Evolutionary conservation across 2,113 vertebrate genomes (phyloP).

Genomic region (Lampris megalopsis): DNA sequence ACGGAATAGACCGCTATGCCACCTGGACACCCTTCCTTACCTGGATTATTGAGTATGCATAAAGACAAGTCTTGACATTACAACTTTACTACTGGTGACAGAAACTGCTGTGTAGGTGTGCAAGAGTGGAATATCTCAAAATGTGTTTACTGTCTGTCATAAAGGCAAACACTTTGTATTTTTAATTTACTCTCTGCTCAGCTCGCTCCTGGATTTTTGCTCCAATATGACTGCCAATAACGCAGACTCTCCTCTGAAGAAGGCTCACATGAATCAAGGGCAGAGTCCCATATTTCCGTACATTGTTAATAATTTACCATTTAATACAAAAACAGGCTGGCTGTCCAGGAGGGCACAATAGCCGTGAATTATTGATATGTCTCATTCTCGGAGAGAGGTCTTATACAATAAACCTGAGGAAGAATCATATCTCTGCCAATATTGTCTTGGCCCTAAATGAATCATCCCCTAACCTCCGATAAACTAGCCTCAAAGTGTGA

Average conservation of each 20-base stretch:
- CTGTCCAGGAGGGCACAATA: slow-evolving; percentile 67
- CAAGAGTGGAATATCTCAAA: not conserved
- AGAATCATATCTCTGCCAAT: slow-evolving; percentile 51
- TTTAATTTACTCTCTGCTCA: not conserved
- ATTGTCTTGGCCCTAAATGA: slow-evolving; percentile 36
- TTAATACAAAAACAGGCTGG: slow-evolving; percentile 79
- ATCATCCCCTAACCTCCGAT: slow-evolving; percentile 25
- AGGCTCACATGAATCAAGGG: slow-evolving; percentile 9
- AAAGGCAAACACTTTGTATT: not conserved
- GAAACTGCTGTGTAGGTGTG: not conserved
- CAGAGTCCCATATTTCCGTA: slow-evolving; percentile 45
- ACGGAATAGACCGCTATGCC: too few relatives aligned
- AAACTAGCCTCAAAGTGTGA: slow-evolving; percentile 37
- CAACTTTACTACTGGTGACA: not conserved
- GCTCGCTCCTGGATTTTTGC: not conserved
- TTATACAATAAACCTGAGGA: slow-evolving; percentile 56
- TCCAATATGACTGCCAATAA: not conserved
- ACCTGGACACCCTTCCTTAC: too few relatives aligned
- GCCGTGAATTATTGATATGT: slow-evolving; percentile 80
- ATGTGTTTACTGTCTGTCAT: not conserved
- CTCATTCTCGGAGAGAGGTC: slow-evolving; percentile 38
- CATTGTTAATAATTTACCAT: slow-evolving; percentile 82
- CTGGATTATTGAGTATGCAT: too few relatives aligned
- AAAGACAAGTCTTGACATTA: not conserved
- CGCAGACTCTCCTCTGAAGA: slow-evolving; percentile 8